Percentiles rank a stretch among this genome's conserved stretches.
These are phyloP conservation scores for Lasioglossum oenotherae DNA, from an alignment of 2,888 invertebrate species.

Conservation along the genomic window DNA sequence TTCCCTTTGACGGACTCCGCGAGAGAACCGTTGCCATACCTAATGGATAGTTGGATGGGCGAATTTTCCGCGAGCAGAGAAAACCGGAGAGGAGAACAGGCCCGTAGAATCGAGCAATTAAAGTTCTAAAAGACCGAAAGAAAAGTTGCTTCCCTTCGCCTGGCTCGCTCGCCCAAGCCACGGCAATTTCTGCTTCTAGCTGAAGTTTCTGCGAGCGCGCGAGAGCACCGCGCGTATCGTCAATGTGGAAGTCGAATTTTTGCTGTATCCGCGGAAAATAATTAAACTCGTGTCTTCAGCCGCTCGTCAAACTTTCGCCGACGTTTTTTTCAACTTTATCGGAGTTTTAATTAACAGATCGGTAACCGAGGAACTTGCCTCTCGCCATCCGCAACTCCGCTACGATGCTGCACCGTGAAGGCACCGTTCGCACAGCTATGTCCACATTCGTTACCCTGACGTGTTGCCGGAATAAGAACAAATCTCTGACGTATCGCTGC, in stretches of 20 bases:
- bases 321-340: constrained; percentile 23
- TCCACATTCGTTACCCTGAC: background rate
- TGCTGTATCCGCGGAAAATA: constrained; percentile 40
- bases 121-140: constrained; percentile 49
- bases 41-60: constrained; percentile 16
- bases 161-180: constrained; percentile 7
- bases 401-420: background rate
- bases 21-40: constrained; percentile 1
- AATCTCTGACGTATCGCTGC: background rate
- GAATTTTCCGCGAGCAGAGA: constrained; percentile 24
- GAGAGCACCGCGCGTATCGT: background rate
- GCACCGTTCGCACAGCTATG: background rate
- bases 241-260: constrained; percentile 27
- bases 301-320: constrained; percentile 20
- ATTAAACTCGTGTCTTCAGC: constrained; percentile 51
- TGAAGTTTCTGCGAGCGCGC: constrained; percentile 16
- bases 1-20: constrained; percentile 23
- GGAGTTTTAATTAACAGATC: constrained; percentile 48
- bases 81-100: constrained; percentile 26
- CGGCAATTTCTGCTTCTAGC: constrained; percentile 16
- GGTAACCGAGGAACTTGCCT: background rate
- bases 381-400: background rate
- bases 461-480: background rate
- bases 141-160: constrained; percentile 47
- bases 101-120: constrained; percentile 49